Percentiles rank a stretch among this genome's conserved stretches.
These are phyloP conservation scores for Rhagoletis pomonella DNA, from an alignment of 1,140 invertebrate genomes.

Conservation along the genomic window DNA sequence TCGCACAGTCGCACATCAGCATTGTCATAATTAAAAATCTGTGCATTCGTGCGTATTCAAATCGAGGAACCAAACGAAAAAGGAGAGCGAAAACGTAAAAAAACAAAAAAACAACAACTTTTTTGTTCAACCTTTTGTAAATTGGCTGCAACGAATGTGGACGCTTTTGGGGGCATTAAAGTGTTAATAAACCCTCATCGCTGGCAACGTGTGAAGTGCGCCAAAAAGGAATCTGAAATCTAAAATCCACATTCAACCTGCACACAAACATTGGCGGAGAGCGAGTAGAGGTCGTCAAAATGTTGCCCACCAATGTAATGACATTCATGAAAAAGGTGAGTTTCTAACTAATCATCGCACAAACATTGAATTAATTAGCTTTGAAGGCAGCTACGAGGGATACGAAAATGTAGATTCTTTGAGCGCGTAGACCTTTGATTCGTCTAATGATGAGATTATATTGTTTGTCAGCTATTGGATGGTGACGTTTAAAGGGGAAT, in stretches of 20 bases:
- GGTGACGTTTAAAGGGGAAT: too few species aligned
- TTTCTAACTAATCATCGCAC: not conserved
- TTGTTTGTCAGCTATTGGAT: too few species aligned
- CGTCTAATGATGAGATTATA: too few species aligned
- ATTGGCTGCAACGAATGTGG: not conserved
- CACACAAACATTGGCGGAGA: not conserved
- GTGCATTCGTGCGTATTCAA: constrained; percentile 7
- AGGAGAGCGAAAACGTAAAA: not conserved
- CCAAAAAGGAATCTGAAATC: not conserved
- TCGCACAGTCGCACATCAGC: not conserved
- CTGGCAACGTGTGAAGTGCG: not conserved
- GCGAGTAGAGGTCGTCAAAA: constrained; percentile 74
- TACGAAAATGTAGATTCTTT: too few species aligned
- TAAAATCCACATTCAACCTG: not conserved
- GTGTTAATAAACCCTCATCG: not conserved
- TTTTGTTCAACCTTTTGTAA: not conserved
- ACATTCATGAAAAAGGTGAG: constrained; percentile 89
- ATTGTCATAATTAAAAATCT: constrained; percentile 31
- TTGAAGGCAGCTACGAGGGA: too few species aligned
- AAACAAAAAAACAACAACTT: not conserved
- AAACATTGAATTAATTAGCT: too few species aligned
- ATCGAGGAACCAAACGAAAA: too few species aligned
- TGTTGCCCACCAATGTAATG: constrained; percentile 87
- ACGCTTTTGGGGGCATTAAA: not conserved
- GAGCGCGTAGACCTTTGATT: too few species aligned